Base-by-base conservation (phyloP, 1,140 invertebrate species). In the Vollenhovia emeryi region DNA sequence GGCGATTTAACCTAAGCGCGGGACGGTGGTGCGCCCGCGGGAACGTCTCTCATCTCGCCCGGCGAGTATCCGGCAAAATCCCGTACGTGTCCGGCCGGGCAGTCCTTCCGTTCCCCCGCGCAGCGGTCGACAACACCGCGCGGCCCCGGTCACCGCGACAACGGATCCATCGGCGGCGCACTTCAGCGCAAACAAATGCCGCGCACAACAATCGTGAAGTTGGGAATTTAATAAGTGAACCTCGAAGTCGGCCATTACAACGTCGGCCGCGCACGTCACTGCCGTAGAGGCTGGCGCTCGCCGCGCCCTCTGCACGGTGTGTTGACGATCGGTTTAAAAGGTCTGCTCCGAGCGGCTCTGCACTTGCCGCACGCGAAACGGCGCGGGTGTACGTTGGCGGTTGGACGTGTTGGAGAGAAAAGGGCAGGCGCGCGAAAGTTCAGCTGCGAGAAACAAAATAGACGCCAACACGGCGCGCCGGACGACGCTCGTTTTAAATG, bases 141-240 rank as follows among this genome's bases (percentile, higher is more conserved):
- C 43, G 73, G 27, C 43, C 52, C 18, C 15, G 40, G 57, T 75
- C 88, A 76, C 50, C 52, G 50, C 62, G 79, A 89, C 64, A 90
- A 90, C 88, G 84, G 86, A 90, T 48, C 83, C 86, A 92, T 90
- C 91, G 86, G 91, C 92, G 92, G 92, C 93, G 86, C 94, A 95
- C 93, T 95, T 95, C 94, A 95, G 92, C 91, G 93, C 92, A 95
- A 95, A 95, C 94, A 95, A 95, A 95, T 94, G 93, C 92, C 91
- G 91, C 89, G 85, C 92, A 93, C 91, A 94, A 95, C 92, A 94
- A 94, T 94, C 93, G 92, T 95, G 94, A 95, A 95, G 94, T 94
- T 95, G 92, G 91, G 91, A 88, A 84, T 91, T 90, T 90, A 90
- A 92, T 91, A 91, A 91, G 90, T 91, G 91, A 93, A 92, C 87